phyloP scores from a whole-genome alignment of 2,888 invertebrate species.

The Julus scandinavius region DNA sequence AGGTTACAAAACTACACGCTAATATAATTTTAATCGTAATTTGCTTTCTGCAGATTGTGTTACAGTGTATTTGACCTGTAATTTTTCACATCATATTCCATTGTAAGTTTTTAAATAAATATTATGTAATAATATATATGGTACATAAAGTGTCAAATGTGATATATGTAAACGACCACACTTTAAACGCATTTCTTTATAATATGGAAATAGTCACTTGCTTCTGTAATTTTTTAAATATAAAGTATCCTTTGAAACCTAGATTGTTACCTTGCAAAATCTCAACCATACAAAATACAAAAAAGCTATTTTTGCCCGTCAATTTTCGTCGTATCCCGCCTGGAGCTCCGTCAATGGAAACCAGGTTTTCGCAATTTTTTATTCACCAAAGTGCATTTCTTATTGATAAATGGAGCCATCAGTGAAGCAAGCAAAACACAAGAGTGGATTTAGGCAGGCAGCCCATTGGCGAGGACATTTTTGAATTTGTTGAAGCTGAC shows the following conservation, averaged over 20 bases:
- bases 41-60: too few relatives aligned
- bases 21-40: too few relatives aligned
- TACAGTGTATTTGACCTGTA: too few relatives aligned
- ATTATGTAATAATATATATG: background rate
- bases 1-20: too few relatives aligned
- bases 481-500: background rate
- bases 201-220: background rate
- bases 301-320: background rate
- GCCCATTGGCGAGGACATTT: background rate
- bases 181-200: too few relatives aligned
- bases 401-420: conserved; percentile 1
- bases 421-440: background rate
- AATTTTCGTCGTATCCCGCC: background rate
- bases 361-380: background rate
- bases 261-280: background rate
- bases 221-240: background rate
- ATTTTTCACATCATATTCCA: too few relatives aligned
- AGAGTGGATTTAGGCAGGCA: background rate
- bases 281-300: background rate
- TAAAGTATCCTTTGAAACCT: background rate
- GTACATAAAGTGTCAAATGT: background rate
- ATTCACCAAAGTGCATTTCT: background rate
- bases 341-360: background rate
- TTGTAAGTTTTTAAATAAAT: too few relatives aligned
- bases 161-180: background rate